These are phyloP conservation scores for Elymnias hypermnestra DNA, from an alignment of 1,140 invertebrate genomes.

Conservation along the genomic window DNA sequence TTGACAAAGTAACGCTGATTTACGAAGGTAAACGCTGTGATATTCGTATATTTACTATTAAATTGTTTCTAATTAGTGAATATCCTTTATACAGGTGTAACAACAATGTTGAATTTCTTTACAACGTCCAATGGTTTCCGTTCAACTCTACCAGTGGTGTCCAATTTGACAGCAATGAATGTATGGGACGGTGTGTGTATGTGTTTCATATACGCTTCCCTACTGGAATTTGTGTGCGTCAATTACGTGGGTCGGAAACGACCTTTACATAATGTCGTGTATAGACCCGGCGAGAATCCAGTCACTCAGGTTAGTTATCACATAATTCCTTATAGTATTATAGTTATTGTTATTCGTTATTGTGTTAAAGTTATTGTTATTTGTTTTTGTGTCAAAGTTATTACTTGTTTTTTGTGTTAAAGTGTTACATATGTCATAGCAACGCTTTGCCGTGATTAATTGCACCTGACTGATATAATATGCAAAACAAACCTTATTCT, in stretches of 20 bases:
- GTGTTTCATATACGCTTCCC: slow-evolving; percentile 96
- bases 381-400: no score
- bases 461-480: slow-evolving; percentile 9
- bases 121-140: slow-evolving; percentile 94
- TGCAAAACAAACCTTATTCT: no score
- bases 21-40: slow-evolving; percentile 11
- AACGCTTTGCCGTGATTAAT: slow-evolving; percentile 20
- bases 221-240: slow-evolving; percentile 95
- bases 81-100: slow-evolving; percentile 82
- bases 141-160: slow-evolving; percentile 93
- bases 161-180: slow-evolving; percentile 96
- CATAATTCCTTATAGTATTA: slow-evolving; percentile 1
- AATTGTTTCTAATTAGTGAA: neutral
- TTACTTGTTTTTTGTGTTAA: slow-evolving; percentile 15
- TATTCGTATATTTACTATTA: slow-evolving; percentile 16
- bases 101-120: slow-evolving; percentile 98
- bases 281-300: slow-evolving; percentile 91
- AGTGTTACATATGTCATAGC: slow-evolving; percentile 20
- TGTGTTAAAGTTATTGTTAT: slow-evolving; percentile 13
- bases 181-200: slow-evolving; percentile 97
- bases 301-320: slow-evolving; percentile 90
- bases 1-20: no score
- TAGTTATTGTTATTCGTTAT: slow-evolving; percentile 2
- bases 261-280: slow-evolving; percentile 91
- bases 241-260: slow-evolving; percentile 96